Conservation (phyloP, 2,113 vertebrate genomes). For the Calidris pygmaea region DNA sequence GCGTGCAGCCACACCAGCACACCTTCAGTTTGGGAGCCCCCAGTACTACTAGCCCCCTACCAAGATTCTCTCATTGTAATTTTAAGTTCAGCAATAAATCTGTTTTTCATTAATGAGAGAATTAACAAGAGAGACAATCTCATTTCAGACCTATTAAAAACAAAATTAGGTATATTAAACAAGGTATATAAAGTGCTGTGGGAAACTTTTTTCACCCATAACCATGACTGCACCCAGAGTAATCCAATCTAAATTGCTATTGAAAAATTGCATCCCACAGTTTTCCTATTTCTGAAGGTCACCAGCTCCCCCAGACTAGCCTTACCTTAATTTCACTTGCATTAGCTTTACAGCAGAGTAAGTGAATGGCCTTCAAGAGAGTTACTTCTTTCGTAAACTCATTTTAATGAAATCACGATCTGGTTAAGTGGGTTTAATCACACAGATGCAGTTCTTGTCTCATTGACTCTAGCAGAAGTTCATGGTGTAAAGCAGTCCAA, state of each 20-base stretch:
- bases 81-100: constrained; percentile 32
- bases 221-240: neutral
- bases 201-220: constrained; percentile 23
- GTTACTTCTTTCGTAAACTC: neutral
- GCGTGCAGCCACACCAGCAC: rapidly evolving
- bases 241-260: constrained; percentile 5
- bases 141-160: constrained; percentile 47
- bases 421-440: constrained; percentile 4
- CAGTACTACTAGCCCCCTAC: neutral
- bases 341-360: neutral
- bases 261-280: constrained; percentile 10
- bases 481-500: neutral
- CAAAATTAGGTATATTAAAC: constrained; percentile 47
- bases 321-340: neutral
- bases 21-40: neutral
- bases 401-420: constrained; percentile 8
- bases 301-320: neutral
- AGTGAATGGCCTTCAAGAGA: neutral
- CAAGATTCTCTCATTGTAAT: neutral
- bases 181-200: constrained; percentile 2
- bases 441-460: neutral
- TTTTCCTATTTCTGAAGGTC: constrained; percentile 27
- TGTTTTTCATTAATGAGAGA: constrained; percentile 48
- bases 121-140: constrained; percentile 51
- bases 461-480: neutral